Percentiles rank a stretch among this genome's conserved stretches.
Evolutionary conservation across 2,113 vertebrate species (phyloP).

Genomic region (Ophthalmolycus amberensis): DNA sequence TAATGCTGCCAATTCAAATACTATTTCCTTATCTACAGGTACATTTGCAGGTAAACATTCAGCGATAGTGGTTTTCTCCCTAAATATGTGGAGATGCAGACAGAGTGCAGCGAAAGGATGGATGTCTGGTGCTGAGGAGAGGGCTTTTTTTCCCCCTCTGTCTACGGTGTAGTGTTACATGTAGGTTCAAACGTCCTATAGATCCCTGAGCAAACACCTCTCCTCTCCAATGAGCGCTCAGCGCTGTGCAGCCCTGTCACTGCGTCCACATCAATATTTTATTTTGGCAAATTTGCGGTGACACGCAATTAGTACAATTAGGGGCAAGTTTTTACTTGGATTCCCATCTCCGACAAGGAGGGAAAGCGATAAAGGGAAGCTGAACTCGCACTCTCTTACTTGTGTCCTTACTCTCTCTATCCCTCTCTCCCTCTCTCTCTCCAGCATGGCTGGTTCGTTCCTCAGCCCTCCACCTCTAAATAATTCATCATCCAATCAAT

Average conservation of each 20-base stretch:
- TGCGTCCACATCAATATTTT: slow-evolving; percentile 79
- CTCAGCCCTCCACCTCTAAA: slow-evolving; percentile 84
- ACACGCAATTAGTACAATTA: slow-evolving; percentile 83
- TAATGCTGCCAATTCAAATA: slow-evolving; percentile 7
- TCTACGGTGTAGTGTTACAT: slow-evolving; percentile 59
- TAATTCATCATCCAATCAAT: slow-evolving; percentile 90
- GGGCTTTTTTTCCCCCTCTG: slow-evolving; percentile 9
- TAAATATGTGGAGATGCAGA: not conserved
- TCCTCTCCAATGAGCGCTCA: slow-evolving; percentile 68
- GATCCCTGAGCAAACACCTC: slow-evolving; percentile 75
- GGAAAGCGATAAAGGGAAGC: slow-evolving; percentile 70
- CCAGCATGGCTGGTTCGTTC: slow-evolving; percentile 77
- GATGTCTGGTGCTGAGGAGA: slow-evolving; percentile 38
- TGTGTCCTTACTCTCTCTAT: slow-evolving; percentile 41
- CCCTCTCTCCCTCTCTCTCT: slow-evolving; percentile 58
- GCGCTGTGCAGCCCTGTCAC: slow-evolving; percentile 60
- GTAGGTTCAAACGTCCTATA: slow-evolving; percentile 74
- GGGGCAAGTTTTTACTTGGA: slow-evolving; percentile 73
- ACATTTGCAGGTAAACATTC: slow-evolving; percentile 28
- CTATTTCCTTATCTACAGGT: not conserved
- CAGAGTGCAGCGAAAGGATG: slow-evolving; percentile 7
- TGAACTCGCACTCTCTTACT: slow-evolving; percentile 60
- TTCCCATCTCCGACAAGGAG: slow-evolving; percentile 76
- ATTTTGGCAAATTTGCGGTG: slow-evolving; percentile 81
- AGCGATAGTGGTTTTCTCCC: not conserved